Percentiles rank a stretch among this genome's conserved stretches.
Evolutionary conservation across 2,888 invertebrate genomes (phyloP).

Genomic region (Allolobophora icterica): DNA sequence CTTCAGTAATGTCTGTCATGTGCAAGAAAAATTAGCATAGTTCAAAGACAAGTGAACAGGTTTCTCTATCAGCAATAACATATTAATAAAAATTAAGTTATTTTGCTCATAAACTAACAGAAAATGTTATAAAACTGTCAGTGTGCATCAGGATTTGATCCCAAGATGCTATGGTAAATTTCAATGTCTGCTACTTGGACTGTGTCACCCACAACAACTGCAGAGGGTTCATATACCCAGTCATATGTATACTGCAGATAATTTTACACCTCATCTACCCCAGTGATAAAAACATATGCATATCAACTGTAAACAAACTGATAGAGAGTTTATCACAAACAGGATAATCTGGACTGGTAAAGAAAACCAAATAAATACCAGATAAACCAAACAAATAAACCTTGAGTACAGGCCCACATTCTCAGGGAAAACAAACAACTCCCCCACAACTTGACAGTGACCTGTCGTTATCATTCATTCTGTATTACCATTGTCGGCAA

Average conservation of each 20-base stretch:
- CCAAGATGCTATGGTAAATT: neutral
- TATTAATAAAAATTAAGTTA: neutral
- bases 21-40: neutral
- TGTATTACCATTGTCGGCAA: neutral
- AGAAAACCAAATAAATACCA: neutral
- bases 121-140: neutral
- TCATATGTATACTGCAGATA: neutral
- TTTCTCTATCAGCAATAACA: neutral
- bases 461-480: neutral
- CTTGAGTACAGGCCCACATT: neutral
- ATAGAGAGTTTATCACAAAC: neutral
- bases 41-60: neutral
- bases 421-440: neutral
- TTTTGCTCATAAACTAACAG: neutral
- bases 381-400: neutral
- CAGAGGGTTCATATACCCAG: neutral
- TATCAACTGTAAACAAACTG: no score
- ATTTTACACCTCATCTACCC: neutral
- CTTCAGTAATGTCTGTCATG: neutral
- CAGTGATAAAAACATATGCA: neutral
- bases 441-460: neutral
- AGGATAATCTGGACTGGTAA: neutral
- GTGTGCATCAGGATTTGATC: neutral
- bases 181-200: neutral
- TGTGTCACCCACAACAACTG: no score